Base-by-base conservation (phyloP, 2,888 invertebrate genomes). In the Dicranocentrus wangi region DNA sequence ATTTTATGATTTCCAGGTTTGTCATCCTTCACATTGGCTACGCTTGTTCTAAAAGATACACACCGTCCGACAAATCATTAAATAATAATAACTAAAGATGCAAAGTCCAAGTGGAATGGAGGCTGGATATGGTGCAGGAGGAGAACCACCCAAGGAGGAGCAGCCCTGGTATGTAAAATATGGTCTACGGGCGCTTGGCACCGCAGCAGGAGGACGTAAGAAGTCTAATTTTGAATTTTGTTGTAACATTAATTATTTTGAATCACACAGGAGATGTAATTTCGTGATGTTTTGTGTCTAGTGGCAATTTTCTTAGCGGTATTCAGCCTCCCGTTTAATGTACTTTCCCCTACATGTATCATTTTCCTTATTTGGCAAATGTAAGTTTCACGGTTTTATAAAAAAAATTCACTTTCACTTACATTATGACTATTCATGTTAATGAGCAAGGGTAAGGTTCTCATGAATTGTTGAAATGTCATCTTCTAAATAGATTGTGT, bases 111-210 rank as follows among this genome's bases (percentile, higher is more conserved):
- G 82, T 60, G 84, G 84, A 65, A 72, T 83, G 65, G 61, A 66
- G 23, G 75, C 55, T 78, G 82, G 69, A 15, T 83, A 73, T 66
- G 66, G 77, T 17, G 71, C 69, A 68, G 53, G 69, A 17, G 70
- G 83, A 58, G 80, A 78, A 53, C 77, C 47, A 13, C 72, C 78
- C 19, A 53, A 55, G 25, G 81, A 82, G 19, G 81, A 84, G 47
- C 82, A 82, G 87, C 94, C 96, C 86, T 95, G 94, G 95, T 95
- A 94, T 93, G 91, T 96, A 92, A 95, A 94, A 90, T 95, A 94
- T 90, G 94, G 93, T 89, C 94, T 93, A 87, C 92, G 95, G 88
- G 92, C 93, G 86, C 90, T 95, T 87, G 96, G 96, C 85, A 94
- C 94, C 86, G 92, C 94, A 88, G 96, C 94, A 88, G 93, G 95